These are phyloP conservation scores for Camponotus vicinus DNA, from an alignment of 1,140 invertebrate species.

Conservation along the genomic window DNA sequence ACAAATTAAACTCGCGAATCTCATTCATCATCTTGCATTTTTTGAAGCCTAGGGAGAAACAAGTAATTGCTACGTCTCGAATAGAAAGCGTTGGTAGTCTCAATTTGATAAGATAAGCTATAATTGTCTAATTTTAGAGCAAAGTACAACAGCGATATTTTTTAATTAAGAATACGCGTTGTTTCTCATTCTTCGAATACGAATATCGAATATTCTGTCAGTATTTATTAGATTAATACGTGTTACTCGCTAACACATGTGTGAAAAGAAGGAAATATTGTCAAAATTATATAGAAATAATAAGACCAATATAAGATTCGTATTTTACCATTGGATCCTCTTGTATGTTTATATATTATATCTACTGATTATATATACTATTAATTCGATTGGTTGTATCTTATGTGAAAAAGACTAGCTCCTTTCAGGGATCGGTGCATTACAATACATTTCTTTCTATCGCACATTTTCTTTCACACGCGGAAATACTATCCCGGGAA, in stretches of 20 bases:
- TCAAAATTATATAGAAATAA: conserved; percentile 54
- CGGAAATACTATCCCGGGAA: conserved; percentile 26
- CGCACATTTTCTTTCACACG: conserved; percentile 25
- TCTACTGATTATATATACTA: conserved; percentile 16
- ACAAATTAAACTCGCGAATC: conserved; percentile 20
- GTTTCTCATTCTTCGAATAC: conserved; percentile 5
- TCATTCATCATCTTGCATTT: conserved; percentile 34
- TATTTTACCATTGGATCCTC: conserved; percentile 67
- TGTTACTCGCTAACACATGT: conserved; percentile 38
- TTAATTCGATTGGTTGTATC: conserved; percentile 9
- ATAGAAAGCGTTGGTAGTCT: conserved; percentile 50
- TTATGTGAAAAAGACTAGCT: conserved; percentile 23
- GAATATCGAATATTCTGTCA: conserved; percentile 1
- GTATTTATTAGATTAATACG: conserved; percentile 59
- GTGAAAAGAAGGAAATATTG: conserved; percentile 34
- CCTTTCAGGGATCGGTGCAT: conserved; percentile 36
- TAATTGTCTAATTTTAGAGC: conserved; percentile 58
- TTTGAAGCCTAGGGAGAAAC: conserved; percentile 61
- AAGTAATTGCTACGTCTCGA: conserved; percentile 63
- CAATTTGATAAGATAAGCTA: conserved; percentile 60
- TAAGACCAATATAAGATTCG: conserved; percentile 69
- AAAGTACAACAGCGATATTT: conserved; percentile 59
- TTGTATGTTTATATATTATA: conserved; percentile 60
- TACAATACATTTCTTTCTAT: conserved; percentile 39
- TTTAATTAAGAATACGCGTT: conserved; percentile 47